phyloP scores from a whole-genome alignment of 2,797 vertebrate genomes.

The Hemibagrus guttatus region DNA sequence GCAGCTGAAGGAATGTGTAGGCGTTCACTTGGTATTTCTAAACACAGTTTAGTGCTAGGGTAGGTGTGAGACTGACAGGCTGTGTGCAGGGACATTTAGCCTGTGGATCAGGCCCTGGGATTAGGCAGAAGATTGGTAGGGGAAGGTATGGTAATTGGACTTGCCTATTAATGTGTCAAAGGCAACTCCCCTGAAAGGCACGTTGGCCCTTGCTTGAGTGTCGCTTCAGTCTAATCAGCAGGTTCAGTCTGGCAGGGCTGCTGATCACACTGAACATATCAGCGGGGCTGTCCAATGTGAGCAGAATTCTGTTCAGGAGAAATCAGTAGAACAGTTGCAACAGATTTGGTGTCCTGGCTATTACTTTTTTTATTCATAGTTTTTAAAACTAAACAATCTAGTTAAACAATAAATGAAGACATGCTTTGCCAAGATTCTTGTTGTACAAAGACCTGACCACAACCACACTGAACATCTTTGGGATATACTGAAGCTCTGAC shows the following conservation, averaged over 20 bases:
- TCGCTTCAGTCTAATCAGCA: slow-evolving; percentile 9
- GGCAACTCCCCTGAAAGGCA: background rate
- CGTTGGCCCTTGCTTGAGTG: background rate
- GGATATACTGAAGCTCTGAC: background rate
- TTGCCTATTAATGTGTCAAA: slow-evolving; percentile 25
- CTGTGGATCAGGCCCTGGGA: slow-evolving; percentile 34
- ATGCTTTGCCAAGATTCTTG: background rate
- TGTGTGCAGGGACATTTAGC: slow-evolving; percentile 28
- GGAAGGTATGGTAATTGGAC: slow-evolving; percentile 27
- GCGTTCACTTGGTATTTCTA: slow-evolving; percentile 23
- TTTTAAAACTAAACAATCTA: background rate
- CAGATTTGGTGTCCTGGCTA: background rate
- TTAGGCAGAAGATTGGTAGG: slow-evolving; percentile 24
- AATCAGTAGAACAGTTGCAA: background rate
- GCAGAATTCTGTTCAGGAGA: background rate
- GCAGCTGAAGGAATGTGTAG: background rate
- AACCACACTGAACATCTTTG: background rate
- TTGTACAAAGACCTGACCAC: background rate
- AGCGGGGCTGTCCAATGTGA: background rate
- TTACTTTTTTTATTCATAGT: background rate
- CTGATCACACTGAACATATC: slow-evolving; percentile 3
- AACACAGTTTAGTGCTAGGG: background rate
- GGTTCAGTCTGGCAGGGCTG: slow-evolving; percentile 4
- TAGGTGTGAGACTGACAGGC: slow-evolving; percentile 24
- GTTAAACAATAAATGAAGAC: background rate